Conservation (phyloP, 2,888 invertebrate species). For the Pachymerium ferrugineum region DNA sequence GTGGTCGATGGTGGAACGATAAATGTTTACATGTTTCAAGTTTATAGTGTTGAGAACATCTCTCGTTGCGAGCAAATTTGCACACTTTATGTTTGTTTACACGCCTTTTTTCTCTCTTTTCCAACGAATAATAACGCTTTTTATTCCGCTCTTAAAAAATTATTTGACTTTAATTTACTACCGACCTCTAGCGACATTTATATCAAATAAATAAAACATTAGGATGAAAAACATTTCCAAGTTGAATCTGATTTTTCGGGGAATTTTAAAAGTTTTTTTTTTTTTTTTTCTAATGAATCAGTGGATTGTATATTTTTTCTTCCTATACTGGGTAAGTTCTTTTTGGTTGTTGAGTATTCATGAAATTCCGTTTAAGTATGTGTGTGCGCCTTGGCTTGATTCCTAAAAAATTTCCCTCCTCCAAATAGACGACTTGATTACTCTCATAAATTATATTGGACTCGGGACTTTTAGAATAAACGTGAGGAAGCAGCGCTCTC, state of each 20-base stretch:
- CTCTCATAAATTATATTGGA: not conserved
- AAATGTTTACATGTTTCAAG: constrained; percentile 18
- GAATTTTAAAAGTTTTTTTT: not conserved
- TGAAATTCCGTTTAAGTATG: not conserved
- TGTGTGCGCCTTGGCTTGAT: not conserved
- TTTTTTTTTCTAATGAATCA: not conserved
- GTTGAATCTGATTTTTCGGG: no score
- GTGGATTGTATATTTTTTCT: not conserved
- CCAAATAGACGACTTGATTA: not conserved
- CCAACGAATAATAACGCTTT: no score
- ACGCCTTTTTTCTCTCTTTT: not conserved
- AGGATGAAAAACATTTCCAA: no score
- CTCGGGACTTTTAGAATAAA: not conserved
- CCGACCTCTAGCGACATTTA: not conserved
- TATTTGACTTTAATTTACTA: not conserved
- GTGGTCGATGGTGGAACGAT: constrained; percentile 6
- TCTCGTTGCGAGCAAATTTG: not conserved
- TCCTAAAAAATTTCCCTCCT: not conserved
- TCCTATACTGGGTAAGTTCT: no score
- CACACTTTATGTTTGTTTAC: constrained; percentile 10
- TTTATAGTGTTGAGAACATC: not conserved
- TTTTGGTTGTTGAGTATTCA: not conserved
- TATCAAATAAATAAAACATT: not conserved
- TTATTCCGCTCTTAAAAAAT: no score
- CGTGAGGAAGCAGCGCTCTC: constrained; percentile 15